These are phyloP conservation scores for Hypena proboscidalis DNA, from an alignment of 2,888 invertebrate genomes.

Conservation along the genomic window DNA sequence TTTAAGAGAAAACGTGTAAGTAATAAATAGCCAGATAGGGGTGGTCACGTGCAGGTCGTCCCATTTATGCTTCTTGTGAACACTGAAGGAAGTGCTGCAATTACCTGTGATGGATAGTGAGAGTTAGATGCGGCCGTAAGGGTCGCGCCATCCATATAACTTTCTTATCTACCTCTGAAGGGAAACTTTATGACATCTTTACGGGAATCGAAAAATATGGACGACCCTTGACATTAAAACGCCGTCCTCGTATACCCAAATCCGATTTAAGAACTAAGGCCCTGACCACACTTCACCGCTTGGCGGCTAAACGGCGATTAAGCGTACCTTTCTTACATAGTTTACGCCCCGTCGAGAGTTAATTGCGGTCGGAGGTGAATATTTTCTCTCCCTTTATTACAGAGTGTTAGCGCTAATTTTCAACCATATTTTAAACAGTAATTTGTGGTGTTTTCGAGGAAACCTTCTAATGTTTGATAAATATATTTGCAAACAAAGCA, in stretches of 20 bases:
- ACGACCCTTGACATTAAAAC: conserved; percentile 68
- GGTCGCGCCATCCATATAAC: conserved; percentile 73
- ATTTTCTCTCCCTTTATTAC: conserved; percentile 1
- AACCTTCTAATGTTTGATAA: too few relatives aligned
- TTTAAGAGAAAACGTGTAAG: conserved; percentile 57
- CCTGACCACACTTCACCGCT: conserved; percentile 30
- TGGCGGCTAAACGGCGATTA: conserved; percentile 34
- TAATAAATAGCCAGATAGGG: conserved; percentile 71
- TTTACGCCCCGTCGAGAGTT: conserved; percentile 28
- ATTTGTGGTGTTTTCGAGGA: too few relatives aligned
- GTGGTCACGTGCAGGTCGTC: conserved; percentile 73
- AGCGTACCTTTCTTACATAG: conserved; percentile 25
- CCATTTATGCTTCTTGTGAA: conserved; percentile 77
- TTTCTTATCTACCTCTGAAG: conserved; percentile 76
- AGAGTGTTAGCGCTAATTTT: too few relatives aligned
- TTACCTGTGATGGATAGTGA: conserved; percentile 77
- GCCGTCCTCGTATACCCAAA: conserved; percentile 55
- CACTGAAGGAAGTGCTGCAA: conserved; percentile 76
- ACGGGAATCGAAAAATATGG: conserved; percentile 77
- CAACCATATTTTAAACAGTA: too few relatives aligned
- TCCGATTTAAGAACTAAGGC: conserved; percentile 56
- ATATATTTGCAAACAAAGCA: too few relatives aligned
- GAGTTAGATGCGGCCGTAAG: conserved; percentile 72
- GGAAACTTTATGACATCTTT: conserved; percentile 79
- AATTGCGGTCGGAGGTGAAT: conserved; percentile 29